Evolutionary conservation across 23 tunicate species (phyloP), one percentile per base, ranked within the genome.

Genomic region (Corella eumyota): DNA sequence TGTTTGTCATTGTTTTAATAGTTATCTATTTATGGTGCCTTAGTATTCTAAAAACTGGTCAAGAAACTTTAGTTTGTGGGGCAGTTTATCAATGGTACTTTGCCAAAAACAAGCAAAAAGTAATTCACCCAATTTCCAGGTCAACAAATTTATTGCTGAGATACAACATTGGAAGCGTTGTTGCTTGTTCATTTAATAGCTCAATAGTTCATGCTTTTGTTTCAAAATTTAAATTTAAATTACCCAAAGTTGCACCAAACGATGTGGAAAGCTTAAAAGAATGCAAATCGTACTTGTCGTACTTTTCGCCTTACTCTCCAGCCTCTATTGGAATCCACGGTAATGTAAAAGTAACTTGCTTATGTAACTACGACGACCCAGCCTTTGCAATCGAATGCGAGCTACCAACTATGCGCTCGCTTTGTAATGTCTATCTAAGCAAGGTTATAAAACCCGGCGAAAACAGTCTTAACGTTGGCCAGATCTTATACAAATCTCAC

Each of bases 41-140:
- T 2, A 37, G 28, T 9, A 32, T 84, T 4, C 13, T 70, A 3
- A 56, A 37, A 25, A 45, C 50, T 32, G 61, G 68, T 1, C 94
- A 84, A 48, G 33, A 64, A 55, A 68, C 60, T n/a, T 30, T 69
- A n/a, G 21, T 84, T 3, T 66, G 78, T 11, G 75, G 83, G 32
- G 68, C 77, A 54, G 81, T 73, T 6, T 40, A 63, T n/a, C 59
- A 73, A 21, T 84, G 94, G 94, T 84, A 75, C 32, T 84, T 75
- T 45, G 49, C 64, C 37, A 61, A 58, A 45, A 22, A 21, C 2
- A 55, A 57, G 28, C 44, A 49, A 30, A 6, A 19, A 13, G 62
- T 63, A 0, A 37, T 36, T 13, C 81, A 84, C 40, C 82, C 81
- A 2, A 69, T 75, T 17, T 61, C 71, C 4, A 61, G 33, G 3